phyloP scores from a whole-genome alignment of 2,888 invertebrate species.

The Fragum fragum region DNA sequence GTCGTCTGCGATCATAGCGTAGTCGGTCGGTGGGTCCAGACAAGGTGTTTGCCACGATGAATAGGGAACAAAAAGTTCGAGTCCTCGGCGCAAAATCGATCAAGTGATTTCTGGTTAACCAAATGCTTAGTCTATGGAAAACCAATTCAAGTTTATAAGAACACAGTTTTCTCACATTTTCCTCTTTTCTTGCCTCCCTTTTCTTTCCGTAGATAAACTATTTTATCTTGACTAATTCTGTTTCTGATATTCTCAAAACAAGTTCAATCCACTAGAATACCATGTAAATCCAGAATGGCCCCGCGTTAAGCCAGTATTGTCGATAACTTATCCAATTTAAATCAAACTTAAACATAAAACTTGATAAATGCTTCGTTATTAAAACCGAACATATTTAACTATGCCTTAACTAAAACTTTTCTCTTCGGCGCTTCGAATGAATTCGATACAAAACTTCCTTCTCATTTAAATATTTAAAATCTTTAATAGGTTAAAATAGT shows the following conservation, averaged over 20 bases:
- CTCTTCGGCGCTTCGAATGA: neutral
- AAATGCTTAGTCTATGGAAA: too few relatives aligned
- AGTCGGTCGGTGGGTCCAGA: slow-evolving; percentile 1
- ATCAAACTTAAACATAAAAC: neutral
- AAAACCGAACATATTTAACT: neutral
- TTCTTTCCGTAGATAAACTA: too few relatives aligned
- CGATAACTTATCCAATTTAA: neutral
- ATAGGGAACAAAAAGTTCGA: slow-evolving; percentile 8
- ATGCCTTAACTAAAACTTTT: neutral
- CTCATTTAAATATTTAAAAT: neutral
- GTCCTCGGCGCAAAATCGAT: neutral
- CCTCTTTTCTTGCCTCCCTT: too few relatives aligned
- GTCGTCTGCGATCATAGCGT: slow-evolving; percentile 51
- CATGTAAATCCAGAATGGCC: neutral
- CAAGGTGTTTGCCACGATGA: slow-evolving; percentile 2
- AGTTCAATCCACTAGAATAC: neutral
- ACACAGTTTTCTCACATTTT: too few relatives aligned
- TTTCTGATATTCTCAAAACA: neutral
- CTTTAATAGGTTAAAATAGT: neutral
- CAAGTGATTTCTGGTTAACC: neutral
- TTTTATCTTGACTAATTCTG: too few relatives aligned
- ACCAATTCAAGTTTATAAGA: too few relatives aligned
- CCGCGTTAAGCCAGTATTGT: neutral
- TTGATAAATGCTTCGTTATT: neutral
- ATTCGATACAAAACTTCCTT: neutral